Conservation (phyloP, 2,113 vertebrate genomes). For the Paradoxurus hermaphroditus region DNA sequence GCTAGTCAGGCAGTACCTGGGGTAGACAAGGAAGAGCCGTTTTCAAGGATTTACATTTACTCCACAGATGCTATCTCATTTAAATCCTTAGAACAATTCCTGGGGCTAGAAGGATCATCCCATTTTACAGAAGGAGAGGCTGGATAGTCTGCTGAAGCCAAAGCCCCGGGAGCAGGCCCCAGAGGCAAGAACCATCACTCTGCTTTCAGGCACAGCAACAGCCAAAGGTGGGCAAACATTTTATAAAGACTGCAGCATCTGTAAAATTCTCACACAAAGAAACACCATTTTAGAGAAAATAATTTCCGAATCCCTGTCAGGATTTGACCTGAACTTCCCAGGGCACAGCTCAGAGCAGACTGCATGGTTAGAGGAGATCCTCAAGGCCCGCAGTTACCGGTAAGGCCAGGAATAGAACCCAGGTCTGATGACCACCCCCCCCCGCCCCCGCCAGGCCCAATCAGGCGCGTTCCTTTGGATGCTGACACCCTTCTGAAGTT, state of each 20-base stretch:
- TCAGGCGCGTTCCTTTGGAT: conserved; percentile 17
- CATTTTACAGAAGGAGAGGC: neutral
- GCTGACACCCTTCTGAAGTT: conserved; percentile 59
- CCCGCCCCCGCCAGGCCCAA: neutral
- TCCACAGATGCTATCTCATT: neutral
- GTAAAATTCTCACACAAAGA: neutral
- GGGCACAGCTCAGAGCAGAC: neutral
- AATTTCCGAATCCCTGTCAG: neutral
- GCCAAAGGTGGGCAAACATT: neutral
- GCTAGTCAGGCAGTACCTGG: neutral
- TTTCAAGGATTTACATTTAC: neutral
- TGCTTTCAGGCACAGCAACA: neutral
- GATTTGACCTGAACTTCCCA: conserved; percentile 8
- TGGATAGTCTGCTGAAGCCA: neutral
- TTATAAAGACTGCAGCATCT: neutral
- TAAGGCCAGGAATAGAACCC: conserved; percentile 49
- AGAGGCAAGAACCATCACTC: neutral
- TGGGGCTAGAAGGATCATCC: neutral
- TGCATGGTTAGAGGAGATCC: neutral
- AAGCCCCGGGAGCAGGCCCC: neutral
- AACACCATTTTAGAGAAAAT: neutral
- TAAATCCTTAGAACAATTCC: neutral
- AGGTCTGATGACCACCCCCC: conserved; percentile 59
- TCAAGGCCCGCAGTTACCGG: neutral
- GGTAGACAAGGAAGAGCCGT: neutral